phyloP scores from a whole-genome alignment of 2,888 invertebrate genomes.

The Lithodes maja region DNA sequence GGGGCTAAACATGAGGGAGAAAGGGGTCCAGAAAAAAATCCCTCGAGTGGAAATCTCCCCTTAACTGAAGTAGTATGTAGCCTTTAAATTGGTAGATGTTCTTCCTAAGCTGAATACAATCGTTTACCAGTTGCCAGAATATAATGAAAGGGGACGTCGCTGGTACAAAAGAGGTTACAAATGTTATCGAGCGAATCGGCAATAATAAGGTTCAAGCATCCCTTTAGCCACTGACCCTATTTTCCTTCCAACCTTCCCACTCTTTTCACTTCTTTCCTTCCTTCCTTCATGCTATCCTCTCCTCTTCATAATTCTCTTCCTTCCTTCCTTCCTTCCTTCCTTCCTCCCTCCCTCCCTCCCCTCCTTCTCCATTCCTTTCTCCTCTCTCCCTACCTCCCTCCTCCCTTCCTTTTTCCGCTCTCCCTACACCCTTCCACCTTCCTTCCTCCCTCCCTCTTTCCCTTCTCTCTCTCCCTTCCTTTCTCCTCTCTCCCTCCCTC shows the following conservation, averaged over 20 bases:
- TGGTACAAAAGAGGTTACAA: too few species aligned
- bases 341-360: background rate
- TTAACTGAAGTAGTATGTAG: too few species aligned
- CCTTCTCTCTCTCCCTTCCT: background rate
- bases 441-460: too few species aligned
- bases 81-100: too few species aligned
- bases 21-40: too few species aligned
- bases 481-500: background rate
- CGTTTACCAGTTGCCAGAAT: too few species aligned
- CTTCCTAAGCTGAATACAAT: too few species aligned
- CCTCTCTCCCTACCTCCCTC: background rate
- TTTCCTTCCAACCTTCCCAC: background rate
- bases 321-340: background rate
- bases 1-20: too few species aligned
- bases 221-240: background rate
- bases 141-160: too few species aligned
- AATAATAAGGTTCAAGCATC: too few species aligned
- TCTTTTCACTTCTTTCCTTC: background rate
- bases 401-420: background rate
- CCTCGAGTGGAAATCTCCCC: too few species aligned
- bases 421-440: background rate
- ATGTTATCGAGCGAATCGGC: too few species aligned
- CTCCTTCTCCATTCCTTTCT: background rate
- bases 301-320: background rate
- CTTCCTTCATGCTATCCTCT: background rate